Evolutionary conservation across 1,140 invertebrate genomes (phyloP).

Genomic region (Arion vulgaris): DNA sequence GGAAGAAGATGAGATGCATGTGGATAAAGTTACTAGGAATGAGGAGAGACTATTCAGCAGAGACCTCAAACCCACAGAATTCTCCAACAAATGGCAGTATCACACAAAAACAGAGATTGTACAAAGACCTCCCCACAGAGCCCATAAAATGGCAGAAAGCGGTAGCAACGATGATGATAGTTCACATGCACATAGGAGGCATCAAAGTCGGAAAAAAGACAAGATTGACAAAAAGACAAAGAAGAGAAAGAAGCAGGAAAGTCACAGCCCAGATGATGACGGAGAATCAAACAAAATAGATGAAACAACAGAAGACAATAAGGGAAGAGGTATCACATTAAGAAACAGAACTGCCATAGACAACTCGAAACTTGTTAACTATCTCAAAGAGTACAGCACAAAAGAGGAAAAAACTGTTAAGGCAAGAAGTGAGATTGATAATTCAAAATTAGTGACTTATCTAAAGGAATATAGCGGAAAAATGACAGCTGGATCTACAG

Average conservation of each 20-base stretch:
- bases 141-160: background rate
- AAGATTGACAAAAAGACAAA: constrained; percentile 9
- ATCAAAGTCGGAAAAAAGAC: background rate
- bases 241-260: constrained; percentile 21
- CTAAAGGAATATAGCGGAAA: constrained; percentile 30
- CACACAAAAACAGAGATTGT: too few species aligned
- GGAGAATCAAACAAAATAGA: background rate
- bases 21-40: background rate
- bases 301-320: background rate
- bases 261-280: background rate
- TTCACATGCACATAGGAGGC: background rate
- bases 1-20: constrained; percentile 2
- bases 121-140: too few species aligned
- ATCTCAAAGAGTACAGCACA: constrained; percentile 16
- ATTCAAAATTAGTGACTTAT: constrained; percentile 16
- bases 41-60: background rate
- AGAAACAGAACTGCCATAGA: background rate
- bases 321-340: background rate
- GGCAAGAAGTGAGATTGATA: background rate
- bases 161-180: constrained; percentile 9
- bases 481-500: background rate
- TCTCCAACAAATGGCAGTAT: background rate
- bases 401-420: constrained; percentile 1
- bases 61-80: background rate
- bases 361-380: constrained; percentile 7